Percentiles rank a stretch among this genome's conserved stretches.
Conservation (phyloP, 2,113 vertebrate species). For the Leptocoma aspasia region DNA sequence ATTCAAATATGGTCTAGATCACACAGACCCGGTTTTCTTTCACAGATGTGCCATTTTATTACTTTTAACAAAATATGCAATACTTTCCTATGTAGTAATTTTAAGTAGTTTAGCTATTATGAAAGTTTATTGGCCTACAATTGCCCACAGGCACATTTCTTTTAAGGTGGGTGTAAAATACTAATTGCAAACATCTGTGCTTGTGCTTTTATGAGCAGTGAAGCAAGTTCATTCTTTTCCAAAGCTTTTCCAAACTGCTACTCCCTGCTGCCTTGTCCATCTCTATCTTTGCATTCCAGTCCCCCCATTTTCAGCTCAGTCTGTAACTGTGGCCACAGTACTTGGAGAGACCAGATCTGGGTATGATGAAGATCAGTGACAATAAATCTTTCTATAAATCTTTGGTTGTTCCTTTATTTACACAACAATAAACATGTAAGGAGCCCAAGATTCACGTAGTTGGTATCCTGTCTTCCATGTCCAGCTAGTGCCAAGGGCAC, state of each 20-base stretch:
- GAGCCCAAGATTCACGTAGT: accelerated
- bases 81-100: background rate
- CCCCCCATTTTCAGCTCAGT: background rate
- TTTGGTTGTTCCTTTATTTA: background rate
- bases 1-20: background rate
- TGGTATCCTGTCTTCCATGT: background rate
- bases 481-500: no score
- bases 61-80: background rate
- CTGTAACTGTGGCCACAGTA: background rate
- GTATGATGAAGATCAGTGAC: background rate
- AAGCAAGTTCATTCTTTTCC: background rate
- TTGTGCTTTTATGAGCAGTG: background rate
- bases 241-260: background rate
- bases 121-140: background rate
- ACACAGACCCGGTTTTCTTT: background rate
- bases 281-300: background rate
- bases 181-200: background rate
- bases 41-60: background rate
- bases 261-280: background rate
- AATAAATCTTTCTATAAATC: background rate
- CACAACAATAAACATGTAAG: accelerated
- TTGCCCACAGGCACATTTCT: background rate
- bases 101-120: background rate
- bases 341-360: background rate
- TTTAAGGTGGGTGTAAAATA: background rate